phyloP scores from a whole-genome alignment of 2,113 vertebrate species.

The Bombycilla garrulus region DNA sequence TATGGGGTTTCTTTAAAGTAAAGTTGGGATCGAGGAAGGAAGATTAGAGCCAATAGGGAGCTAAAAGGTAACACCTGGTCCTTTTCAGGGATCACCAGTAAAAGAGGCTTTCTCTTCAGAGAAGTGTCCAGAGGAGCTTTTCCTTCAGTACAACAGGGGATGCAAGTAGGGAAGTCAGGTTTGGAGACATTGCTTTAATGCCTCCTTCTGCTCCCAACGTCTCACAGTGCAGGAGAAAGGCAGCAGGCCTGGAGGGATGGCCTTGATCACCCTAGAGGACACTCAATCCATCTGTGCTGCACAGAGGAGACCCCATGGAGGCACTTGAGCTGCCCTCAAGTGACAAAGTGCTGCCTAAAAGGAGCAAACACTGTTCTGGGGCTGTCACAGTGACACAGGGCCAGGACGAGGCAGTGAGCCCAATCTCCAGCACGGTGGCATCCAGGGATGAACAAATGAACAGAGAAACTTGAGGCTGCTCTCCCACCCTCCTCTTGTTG shows the following conservation, averaged over 20 bases:
- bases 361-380: background rate
- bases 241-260: background rate
- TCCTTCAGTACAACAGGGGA: background rate
- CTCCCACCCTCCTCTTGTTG: background rate
- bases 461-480: background rate
- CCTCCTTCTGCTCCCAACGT: background rate
- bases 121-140: background rate
- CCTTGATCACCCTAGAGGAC: background rate
- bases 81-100: slow-evolving; percentile 22
- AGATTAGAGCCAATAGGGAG: slow-evolving; percentile 66
- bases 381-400: background rate
- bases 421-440: background rate
- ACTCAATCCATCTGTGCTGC: background rate
- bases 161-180: background rate
- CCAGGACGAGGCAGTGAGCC: background rate
- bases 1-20: slow-evolving; percentile 59
- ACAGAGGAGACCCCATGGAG: background rate
- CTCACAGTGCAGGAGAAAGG: background rate
- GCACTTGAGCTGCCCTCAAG: background rate
- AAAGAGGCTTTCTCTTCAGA: slow-evolving; percentile 22
- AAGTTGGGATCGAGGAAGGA: slow-evolving; percentile 64
- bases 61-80: slow-evolving; percentile 60
- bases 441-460: background rate
- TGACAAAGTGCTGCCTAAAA: background rate
- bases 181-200: background rate